phyloP scores from a whole-genome alignment of 1,140 invertebrate species.

The Luehdorfia chinensis region DNA sequence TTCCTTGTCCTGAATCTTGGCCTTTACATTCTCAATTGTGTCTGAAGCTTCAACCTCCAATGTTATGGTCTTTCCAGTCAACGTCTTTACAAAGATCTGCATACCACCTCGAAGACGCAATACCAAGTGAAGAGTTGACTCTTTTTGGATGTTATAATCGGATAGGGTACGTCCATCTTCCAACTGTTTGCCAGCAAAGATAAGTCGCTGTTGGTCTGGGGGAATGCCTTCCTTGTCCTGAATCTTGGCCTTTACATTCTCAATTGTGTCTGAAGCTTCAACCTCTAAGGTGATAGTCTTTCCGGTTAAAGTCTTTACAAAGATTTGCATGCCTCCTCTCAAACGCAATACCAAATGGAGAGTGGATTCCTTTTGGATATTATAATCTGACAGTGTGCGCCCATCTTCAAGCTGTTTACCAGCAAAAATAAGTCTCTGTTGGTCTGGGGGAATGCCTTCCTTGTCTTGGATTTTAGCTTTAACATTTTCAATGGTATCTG shows the following conservation, averaged over 20 bases:
- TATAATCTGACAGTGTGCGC: background rate
- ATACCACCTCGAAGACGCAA: conserved; percentile 1
- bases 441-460: conserved; percentile 4
- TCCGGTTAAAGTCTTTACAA: background rate
- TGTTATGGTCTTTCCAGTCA: background rate
- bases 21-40: background rate
- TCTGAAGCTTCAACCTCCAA: background rate
- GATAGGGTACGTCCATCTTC: conserved; percentile 1
- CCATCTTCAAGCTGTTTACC: conserved; percentile 3
- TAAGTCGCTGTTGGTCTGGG: background rate
- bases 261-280: background rate
- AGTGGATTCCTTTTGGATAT: conserved; percentile 1
- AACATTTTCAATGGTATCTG: conserved; percentile 5
- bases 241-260: conserved; percentile 5
- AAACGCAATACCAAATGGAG: background rate
- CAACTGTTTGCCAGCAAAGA: background rate
- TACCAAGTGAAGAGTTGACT: background rate
- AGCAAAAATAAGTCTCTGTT: background rate
- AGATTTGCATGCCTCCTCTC: conserved; percentile 3
- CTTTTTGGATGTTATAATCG: background rate
- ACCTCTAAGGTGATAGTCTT: background rate
- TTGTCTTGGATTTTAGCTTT: conserved; percentile 2
- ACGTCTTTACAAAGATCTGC: conserved; percentile 1
- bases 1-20: background rate
- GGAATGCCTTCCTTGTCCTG: conserved; percentile 1